Evolutionary conservation across 2,888 invertebrate genomes (phyloP).

Genomic region (Clivina fossor): DNA sequence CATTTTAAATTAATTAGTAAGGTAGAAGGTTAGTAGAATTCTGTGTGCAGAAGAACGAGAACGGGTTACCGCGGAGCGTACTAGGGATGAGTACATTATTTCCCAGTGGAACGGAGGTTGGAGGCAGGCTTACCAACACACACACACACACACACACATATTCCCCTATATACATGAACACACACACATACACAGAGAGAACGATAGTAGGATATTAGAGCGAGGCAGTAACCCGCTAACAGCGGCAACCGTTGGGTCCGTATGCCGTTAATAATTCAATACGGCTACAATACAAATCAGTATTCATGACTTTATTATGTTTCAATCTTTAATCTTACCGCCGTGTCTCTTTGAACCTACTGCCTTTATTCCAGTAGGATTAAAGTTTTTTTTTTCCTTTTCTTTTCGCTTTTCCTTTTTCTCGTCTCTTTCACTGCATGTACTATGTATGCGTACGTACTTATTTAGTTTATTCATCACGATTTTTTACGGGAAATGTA

Average conservation of each 20-base stretch:
- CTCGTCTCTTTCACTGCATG: no score
- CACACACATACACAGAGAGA: neutral
- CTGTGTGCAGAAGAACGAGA: slow-evolving; percentile 23
- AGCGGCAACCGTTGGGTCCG: neutral
- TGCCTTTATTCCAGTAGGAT: slow-evolving; percentile 17
- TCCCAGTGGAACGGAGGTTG: slow-evolving; percentile 25
- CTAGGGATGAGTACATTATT: slow-evolving; percentile 31
- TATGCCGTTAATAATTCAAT: slow-evolving; percentile 42
- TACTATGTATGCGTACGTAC: no score
- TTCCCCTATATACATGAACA: neutral
- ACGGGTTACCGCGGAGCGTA: slow-evolving; percentile 20
- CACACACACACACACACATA: slow-evolving; percentile 3
- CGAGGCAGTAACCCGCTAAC: neutral
- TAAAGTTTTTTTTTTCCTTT: slow-evolving; percentile 22
- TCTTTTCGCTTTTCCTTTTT: no score
- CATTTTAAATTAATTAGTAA: slow-evolving; percentile 43
- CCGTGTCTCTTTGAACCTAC: slow-evolving; percentile 17
- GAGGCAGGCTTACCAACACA: slow-evolving; percentile 13
- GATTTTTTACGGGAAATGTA: no score
- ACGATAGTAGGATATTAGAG: neutral
- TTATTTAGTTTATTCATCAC: no score
- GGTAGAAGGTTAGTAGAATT: slow-evolving; percentile 36
- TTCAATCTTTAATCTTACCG: slow-evolving; percentile 45
- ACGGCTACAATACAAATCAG: slow-evolving; percentile 44
- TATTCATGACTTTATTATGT: slow-evolving; percentile 46